phyloP scores from a whole-genome alignment of 2,797 vertebrate genomes.

The Paratrypauchen microcephalus region DNA sequence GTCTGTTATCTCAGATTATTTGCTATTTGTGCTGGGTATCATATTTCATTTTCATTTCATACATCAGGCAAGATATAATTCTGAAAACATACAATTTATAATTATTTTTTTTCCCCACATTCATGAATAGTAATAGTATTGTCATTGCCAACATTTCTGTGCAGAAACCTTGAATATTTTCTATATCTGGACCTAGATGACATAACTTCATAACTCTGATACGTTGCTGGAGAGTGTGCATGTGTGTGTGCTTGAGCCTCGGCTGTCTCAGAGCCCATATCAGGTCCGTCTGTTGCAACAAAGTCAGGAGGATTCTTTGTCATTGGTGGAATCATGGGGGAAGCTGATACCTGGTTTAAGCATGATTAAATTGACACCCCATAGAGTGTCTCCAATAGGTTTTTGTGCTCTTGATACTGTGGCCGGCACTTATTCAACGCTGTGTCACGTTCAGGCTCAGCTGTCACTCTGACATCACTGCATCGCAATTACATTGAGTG shows the following conservation, averaged over 20 bases:
- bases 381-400: constrained; percentile 76
- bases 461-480: constrained; percentile 76
- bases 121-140: background rate
- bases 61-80: background rate
- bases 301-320: constrained; percentile 70
- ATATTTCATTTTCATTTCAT: background rate
- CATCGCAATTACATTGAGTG: constrained; percentile 76
- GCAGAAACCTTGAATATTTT: background rate
- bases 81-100: background rate
- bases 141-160: background rate
- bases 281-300: constrained; percentile 45
- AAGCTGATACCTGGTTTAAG: constrained; percentile 77
- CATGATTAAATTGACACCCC: constrained; percentile 82
- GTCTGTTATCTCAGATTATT: background rate
- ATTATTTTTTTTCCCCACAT: background rate
- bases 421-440: constrained; percentile 73
- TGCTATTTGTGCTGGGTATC: background rate
- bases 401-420: constrained; percentile 69
- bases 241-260: constrained; percentile 31
- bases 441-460: constrained; percentile 72
- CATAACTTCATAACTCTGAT: background rate
- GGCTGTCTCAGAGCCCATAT: constrained; percentile 63
- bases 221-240: constrained; percentile 24
- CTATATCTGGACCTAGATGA: background rate
- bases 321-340: constrained; percentile 70